A percentile compares a stretch with the other conserved stretches of the same genome.
Conservation (phyloP, 2,113 vertebrate species). For the Ailurus styani region DNA sequence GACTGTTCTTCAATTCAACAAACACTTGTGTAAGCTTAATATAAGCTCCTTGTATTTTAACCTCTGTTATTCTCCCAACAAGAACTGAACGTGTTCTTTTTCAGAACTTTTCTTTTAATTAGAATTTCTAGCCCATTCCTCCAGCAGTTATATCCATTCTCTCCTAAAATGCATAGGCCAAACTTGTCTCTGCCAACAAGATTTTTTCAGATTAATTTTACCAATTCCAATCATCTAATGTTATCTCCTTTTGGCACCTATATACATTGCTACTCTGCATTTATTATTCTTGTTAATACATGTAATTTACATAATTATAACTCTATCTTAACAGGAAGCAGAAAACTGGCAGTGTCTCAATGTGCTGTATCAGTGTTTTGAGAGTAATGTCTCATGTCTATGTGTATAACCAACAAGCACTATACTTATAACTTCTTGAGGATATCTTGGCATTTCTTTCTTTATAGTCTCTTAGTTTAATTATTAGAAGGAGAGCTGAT, state of each 20-base stretch:
- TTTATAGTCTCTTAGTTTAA: neutral
- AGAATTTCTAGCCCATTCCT: neutral
- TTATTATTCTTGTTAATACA: neutral
- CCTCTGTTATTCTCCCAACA: neutral
- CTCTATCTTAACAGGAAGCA: neutral
- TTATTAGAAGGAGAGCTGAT: neutral
- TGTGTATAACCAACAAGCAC: neutral
- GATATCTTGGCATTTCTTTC: neutral
- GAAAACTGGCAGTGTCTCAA: neutral
- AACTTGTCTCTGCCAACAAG: neutral
- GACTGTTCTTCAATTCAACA: slow-evolving; percentile 8
- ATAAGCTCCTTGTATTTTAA: slow-evolving; percentile 42
- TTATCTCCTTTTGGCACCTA: neutral
- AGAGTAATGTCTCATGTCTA: neutral
- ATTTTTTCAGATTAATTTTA: slow-evolving; percentile 5
- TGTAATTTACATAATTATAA: neutral
- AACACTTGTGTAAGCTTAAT: slow-evolving; percentile 40
- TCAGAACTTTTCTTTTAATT: slow-evolving; percentile 12
- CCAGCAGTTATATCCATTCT: neutral
- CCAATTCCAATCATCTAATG: neutral
- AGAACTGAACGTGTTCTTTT: neutral
- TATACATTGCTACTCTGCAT: neutral
- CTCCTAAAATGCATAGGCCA: neutral
- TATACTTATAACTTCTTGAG: neutral
- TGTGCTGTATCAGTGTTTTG: neutral